Evolutionary conservation across 2,888 invertebrate species (phyloP).

Genomic region (Andricus curvator): DNA sequence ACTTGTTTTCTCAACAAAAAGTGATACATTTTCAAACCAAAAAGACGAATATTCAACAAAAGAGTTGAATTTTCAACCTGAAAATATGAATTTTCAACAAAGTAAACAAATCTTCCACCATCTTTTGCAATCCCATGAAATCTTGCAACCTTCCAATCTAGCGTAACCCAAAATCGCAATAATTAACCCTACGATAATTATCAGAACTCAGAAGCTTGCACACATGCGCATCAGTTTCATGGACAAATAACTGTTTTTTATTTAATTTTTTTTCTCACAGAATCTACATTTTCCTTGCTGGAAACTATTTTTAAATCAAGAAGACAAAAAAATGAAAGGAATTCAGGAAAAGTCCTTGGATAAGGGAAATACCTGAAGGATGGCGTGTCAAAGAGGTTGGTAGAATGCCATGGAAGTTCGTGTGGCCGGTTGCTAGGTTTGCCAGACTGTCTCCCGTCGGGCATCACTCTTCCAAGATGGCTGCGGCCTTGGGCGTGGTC

Average conservation of each 20-base stretch:
- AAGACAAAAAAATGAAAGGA: neutral
- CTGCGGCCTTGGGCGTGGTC: slow-evolving; percentile 76
- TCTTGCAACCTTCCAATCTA: no score
- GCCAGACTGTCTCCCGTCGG: slow-evolving; percentile 71
- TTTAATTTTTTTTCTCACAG: neutral
- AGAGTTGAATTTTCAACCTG: no score
- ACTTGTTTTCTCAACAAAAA: no score
- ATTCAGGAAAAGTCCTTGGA: slow-evolving; percentile 41
- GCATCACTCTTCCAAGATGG: slow-evolving; percentile 73
- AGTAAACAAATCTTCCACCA: no score
- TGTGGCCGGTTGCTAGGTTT: slow-evolving; percentile 44
- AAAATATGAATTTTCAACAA: no score
- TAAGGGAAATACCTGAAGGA: slow-evolving; percentile 63
- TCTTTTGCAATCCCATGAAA: no score
- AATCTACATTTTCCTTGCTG: neutral
- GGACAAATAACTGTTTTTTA: no score
- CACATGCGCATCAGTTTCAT: neutral
- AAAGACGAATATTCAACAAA: no score
- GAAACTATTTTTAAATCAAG: neutral
- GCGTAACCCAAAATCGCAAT: no score
- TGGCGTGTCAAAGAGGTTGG: slow-evolving; percentile 47
- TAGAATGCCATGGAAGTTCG: slow-evolving; percentile 1
- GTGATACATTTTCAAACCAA: no score
- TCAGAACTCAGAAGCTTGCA: no score
- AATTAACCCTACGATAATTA: no score